Conservation (phyloP, 2,888 invertebrate genomes). For the Crossocerus cetratus region DNA sequence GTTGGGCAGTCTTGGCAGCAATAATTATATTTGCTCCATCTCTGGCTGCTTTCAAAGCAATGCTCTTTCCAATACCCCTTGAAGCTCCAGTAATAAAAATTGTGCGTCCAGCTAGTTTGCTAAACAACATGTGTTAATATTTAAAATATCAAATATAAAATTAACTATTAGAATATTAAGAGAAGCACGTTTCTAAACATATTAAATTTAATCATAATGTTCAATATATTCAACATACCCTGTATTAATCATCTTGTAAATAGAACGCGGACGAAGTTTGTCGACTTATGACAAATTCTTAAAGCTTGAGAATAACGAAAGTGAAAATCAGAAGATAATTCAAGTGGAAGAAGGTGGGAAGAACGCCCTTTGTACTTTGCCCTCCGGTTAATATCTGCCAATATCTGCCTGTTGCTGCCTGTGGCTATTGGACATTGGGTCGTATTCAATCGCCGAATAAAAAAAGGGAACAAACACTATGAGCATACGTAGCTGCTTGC, state of each 20-base stretch:
- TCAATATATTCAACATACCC: constrained; percentile 37
- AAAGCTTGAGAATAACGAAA: too few species aligned
- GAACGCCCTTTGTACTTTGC: too few species aligned
- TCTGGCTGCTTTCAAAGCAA: constrained; percentile 93
- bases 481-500: too few species aligned
- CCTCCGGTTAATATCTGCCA: too few species aligned
- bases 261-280: too few species aligned
- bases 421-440: too few species aligned
- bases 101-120: constrained; percentile 91
- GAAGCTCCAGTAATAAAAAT: constrained; percentile 97
- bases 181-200: not conserved
- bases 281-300: not conserved
- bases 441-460: too few species aligned
- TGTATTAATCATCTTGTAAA: constrained; percentile 49
- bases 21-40: constrained; percentile 95
- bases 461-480: too few species aligned
- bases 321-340: too few species aligned
- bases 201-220: not conserved
- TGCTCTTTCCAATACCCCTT: constrained; percentile 96
- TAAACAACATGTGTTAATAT: constrained; percentile 56
- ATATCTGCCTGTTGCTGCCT: too few species aligned
- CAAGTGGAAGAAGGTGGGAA: too few species aligned
- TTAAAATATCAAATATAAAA: not conserved
- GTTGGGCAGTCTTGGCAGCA: constrained; percentile 93
- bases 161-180: not conserved